These are phyloP conservation scores for Silurus asotus DNA, from an alignment of 2,113 vertebrate species.

Conservation along the genomic window DNA sequence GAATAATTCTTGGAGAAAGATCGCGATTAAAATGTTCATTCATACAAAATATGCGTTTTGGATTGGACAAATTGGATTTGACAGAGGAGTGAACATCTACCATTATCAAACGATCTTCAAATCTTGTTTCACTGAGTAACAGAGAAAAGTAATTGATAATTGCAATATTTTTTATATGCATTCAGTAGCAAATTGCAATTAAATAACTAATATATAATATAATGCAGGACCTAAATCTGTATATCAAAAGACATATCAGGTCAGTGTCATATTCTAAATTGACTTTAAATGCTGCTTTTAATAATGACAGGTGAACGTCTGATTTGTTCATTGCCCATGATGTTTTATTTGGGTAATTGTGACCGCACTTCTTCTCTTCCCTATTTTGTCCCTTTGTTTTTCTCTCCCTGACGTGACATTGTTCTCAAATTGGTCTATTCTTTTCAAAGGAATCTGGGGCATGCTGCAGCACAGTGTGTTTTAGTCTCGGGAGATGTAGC, in stretches of 20 bases:
- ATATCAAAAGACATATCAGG: not conserved
- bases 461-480: conserved; percentile 51
- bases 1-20: too few species aligned
- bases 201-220: not conserved
- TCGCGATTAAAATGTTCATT: not conserved
- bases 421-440: conserved; percentile 45
- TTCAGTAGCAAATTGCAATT: not conserved
- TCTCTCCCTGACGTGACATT: conserved; percentile 25
- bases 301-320: not conserved
- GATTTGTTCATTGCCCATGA: not conserved
- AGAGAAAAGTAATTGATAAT: not conserved
- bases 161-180: too few species aligned
- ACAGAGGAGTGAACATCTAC: not conserved
- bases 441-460: conserved; percentile 60
- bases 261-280: not conserved
- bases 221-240: not conserved
- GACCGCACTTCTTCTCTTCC: not conserved
- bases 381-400: not conserved
- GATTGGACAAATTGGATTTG: too few species aligned
- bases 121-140: not conserved
- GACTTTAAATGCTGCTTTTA: not conserved
- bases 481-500: conserved; percentile 51
- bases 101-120: not conserved
- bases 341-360: not conserved
- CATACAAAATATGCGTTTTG: not conserved